Base-by-base conservation (phyloP, 2,888 invertebrate genomes). In the Stomorhina lunata region DNA sequence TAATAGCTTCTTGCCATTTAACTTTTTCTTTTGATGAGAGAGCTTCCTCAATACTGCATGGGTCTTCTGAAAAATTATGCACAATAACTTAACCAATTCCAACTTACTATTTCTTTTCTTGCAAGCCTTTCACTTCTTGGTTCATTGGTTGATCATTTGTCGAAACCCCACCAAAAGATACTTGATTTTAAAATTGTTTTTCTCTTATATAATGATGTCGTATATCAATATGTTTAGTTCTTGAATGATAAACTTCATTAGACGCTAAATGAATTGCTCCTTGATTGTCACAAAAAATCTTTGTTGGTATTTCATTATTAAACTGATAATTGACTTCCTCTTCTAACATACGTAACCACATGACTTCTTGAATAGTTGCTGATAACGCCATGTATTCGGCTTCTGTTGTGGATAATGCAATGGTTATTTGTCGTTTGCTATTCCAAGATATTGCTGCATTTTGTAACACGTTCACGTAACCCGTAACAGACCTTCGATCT, bases 151-250 rank as follows among this genome's bases (percentile, higher is more conserved):
- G 48, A 7, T 75, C 37, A 27, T 75, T 50, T 2, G 63, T 50
- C 32, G 32, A 17, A 32, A 20, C 43, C 5, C 22, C 57, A 22
- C 10, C 20, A 53, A 65, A 27, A 6, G 7, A 25, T 25, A 76
- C 12, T 20, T 66, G 40, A 27, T 45, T 45, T 34, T 6, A 20
- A 37, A 6, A 1, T 5, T 2, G 1, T 20, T 76, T 76, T n/a
- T 59, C 68, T 12, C 68, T 17, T 20, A 76, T 50, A 32, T 57
- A 68, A 59, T 68, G 59, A 22, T 57, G 45, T 45, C 75, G 50
- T 12, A 76, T 57, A 37, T 76, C 59, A 43, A 75, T 55, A 17
- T 75, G 57, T 22, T 75, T 75, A 1, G 57, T 55, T 55, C 34
- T 63, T 34, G 53, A 10, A 12, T 43, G 66, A 48, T 76, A 59